Base-by-base conservation (phyloP, 2,113 vertebrate genomes). In the Equus przewalskii region DNA sequence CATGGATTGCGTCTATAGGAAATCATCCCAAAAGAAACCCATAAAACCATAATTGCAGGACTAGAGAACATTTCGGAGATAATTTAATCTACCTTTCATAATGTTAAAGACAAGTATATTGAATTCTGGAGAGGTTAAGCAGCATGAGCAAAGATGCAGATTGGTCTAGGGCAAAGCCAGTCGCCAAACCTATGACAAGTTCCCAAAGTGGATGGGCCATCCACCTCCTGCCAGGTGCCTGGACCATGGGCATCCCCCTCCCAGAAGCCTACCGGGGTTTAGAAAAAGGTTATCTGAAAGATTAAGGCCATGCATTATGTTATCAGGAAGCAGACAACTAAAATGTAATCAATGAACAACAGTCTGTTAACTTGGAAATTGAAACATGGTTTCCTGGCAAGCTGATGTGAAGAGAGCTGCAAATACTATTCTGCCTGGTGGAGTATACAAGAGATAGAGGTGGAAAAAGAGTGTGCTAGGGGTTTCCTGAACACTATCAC, bases 301-400 rank as follows among this genome's bases (percentile, higher is more conserved):
- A 67, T 33, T 56, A 84, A 93, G 18, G 65, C 65, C 54, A 44
- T 46, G 5, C 36, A 54, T 60, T 54, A 30, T 7, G 6, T 36
- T 58, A 44, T 28, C 51, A 75, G 24, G 49, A 22, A 81, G 65
- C 60, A 72, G 73, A 75, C n/a, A 86, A 70, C 64, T 65, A 54
- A 83, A 44, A 49, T 7, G 78, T 11, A 60, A 65, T 85, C 93
- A 69, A n/a, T 44, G 69, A 95, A 83, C 70, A 96, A 56, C 18
- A 80, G 22, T 62, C n/a, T 75, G 79, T 83, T 64, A 87, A 86
- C 56, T 41, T 86, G 62, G 49, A 96, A 69, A 87, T 6, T 69
- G 44, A 95, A 86, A 89, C 44, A 10, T 9, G 15, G 69, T 28
- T 84, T 92, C 72, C 56, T 44, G 64, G 79, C 49, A 86, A 49